Percentiles rank a stretch among this genome's conserved stretches.
These are phyloP conservation scores for Corythaeola cristata DNA, from an alignment of 2,113 vertebrate genomes.

Conservation along the genomic window DNA sequence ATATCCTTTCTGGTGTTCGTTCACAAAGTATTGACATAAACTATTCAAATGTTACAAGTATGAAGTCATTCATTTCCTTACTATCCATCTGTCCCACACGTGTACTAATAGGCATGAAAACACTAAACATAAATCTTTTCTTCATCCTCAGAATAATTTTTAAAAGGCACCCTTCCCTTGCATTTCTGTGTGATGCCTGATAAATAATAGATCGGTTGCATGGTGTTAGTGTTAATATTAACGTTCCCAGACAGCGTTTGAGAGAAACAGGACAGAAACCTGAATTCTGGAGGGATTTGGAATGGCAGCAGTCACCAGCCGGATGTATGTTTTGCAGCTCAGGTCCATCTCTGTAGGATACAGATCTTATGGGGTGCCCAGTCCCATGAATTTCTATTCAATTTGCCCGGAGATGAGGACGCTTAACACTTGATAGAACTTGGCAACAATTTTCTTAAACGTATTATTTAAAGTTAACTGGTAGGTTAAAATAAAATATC, in stretches of 20 bases:
- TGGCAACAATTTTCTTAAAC: neutral
- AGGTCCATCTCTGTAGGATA: neutral
- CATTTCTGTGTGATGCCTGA: neutral
- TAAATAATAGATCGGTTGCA: conserved; percentile 18
- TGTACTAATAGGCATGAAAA: neutral
- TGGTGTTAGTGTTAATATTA: conserved; percentile 8
- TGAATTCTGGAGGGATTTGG: neutral
- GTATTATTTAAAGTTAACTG: neutral
- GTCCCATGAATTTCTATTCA: neutral
- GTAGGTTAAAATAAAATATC: neutral
- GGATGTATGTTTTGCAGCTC: neutral
- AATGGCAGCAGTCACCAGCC: neutral
- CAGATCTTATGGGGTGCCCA: neutral
- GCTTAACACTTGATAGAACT: neutral
- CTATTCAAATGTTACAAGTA: neutral
- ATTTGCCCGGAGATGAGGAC: neutral
- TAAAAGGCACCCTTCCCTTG: neutral
- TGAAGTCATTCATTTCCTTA: conserved; percentile 37
- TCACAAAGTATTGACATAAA: neutral
- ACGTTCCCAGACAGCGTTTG: neutral
- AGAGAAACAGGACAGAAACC: neutral
- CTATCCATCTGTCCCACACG: neutral
- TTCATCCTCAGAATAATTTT: conserved; percentile 49
- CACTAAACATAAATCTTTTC: conserved; percentile 51
- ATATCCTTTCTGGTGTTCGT: neutral